Evolutionary conservation across 2,797 vertebrate species (phyloP).

Genomic region (Gymnopithys bicolor): DNA sequence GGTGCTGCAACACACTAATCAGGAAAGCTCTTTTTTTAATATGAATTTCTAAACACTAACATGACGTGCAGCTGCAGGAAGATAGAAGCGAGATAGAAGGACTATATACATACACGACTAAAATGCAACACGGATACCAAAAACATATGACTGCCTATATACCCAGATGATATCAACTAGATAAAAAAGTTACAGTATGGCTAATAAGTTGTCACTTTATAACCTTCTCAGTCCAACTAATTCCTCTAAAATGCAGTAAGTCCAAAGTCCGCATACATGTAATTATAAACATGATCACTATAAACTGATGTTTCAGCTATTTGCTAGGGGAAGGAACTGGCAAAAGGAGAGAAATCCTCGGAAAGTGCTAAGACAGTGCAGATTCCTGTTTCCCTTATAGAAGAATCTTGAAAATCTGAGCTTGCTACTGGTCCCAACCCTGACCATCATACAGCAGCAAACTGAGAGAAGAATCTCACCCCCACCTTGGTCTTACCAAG

Average conservation of each 20-base stretch:
- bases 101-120: not conserved
- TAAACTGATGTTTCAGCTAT: not conserved
- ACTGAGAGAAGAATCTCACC: not conserved
- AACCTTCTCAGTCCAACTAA: not conserved
- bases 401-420: not conserved
- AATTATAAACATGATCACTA: not conserved
- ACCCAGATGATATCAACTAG: not conserved
- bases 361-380: not conserved
- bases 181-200: not conserved
- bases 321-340: not conserved
- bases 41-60: not conserved
- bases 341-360: not conserved
- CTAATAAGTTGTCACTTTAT: not conserved
- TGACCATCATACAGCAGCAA: not conserved
- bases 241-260: not conserved
- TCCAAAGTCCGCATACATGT: not conserved
- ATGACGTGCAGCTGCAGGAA: slow-evolving; percentile 3
- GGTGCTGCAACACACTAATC: not conserved
- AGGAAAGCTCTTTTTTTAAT: slow-evolving; percentile 20
- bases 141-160: not conserved
- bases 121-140: not conserved
- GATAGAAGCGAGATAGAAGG: not conserved
- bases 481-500: not conserved
- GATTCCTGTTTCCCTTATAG: not conserved
- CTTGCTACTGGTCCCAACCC: not conserved